These are phyloP conservation scores for Entomyzon cyanotis DNA, from an alignment of 2,113 vertebrate genomes.

Conservation along the genomic window DNA sequence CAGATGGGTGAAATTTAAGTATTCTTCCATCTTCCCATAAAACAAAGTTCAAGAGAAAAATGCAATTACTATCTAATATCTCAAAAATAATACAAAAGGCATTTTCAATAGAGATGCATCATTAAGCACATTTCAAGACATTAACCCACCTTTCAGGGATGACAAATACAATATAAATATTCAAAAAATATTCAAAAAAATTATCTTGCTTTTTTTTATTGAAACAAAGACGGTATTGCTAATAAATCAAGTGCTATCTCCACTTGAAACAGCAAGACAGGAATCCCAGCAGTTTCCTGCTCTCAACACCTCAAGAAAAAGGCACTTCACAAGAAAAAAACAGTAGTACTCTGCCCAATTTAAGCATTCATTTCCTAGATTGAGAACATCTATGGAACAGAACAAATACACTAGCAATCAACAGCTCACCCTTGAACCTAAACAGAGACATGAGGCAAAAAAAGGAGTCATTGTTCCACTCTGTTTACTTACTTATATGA, in stretches of 20 bases:
- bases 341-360: background rate
- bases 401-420: slow-evolving; percentile 7
- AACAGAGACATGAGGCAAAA: background rate
- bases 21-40: background rate
- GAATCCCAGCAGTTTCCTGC: background rate
- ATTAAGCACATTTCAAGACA: background rate
- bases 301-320: background rate
- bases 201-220: background rate
- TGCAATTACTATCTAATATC: fast-evolving
- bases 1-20: background rate
- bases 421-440: background rate
- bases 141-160: background rate
- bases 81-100: background rate
- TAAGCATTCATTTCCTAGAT: background rate
- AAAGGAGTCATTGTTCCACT: slow-evolving; percentile 5
- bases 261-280: background rate
- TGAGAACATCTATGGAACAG: background rate
- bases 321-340: background rate
- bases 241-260: background rate
- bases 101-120: background rate
- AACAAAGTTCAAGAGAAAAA: background rate
- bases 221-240: background rate
- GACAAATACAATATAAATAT: background rate
- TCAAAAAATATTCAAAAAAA: background rate
- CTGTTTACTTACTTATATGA: background rate